Evolutionary conservation across 1,140 invertebrate genomes (phyloP), one percentile per base, ranked within the genome.

Genomic region (Limonius californicus): DNA sequence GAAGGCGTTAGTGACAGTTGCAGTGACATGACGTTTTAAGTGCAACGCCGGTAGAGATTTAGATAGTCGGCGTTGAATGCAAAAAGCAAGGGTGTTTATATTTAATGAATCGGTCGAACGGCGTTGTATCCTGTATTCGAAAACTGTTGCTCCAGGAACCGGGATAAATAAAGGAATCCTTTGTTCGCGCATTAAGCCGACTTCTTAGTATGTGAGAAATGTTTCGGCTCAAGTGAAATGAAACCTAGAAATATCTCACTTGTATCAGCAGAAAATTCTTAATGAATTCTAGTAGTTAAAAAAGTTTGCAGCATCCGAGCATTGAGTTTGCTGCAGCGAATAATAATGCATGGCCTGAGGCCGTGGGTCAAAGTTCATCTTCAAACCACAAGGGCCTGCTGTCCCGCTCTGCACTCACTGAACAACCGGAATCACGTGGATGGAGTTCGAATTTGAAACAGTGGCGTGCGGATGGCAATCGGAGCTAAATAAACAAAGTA

Each of bases 231-330:
- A 71, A 74, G 72, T 73, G 72, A 72, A 75, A 75, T 75, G 72
- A 74, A 75, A 73, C 71, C 71, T 69, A 68, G 70, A 70, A 75
- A 75, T 70, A 72, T 73, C 72, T 75, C 72, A 72, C 69, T 75
- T 73, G 72, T 72, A 73, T 74, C 71, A 73, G 70, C 68, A 73
- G 66, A 64, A 73, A 74, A 74, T 75, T 74, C 74, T 63, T 74
- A 74, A 75, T 75, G 74, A 75, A 75, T 75, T 75, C 72, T 69
- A 64, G 70, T 74, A 74, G 74, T 73, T 75, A 74, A 75, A 75
- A 75, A 75, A 74, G 72, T 75, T 75, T 75, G 71, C 68, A 70
- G 64, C 71, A 68, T 69, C 63, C 69, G 69, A 69, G 64, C 68
- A 70, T 68, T 68, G 59, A 59, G 67, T 60, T 65, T 69, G 72